Conservation (phyloP, 1,140 invertebrate species). For the Bombus superbus region DNA sequence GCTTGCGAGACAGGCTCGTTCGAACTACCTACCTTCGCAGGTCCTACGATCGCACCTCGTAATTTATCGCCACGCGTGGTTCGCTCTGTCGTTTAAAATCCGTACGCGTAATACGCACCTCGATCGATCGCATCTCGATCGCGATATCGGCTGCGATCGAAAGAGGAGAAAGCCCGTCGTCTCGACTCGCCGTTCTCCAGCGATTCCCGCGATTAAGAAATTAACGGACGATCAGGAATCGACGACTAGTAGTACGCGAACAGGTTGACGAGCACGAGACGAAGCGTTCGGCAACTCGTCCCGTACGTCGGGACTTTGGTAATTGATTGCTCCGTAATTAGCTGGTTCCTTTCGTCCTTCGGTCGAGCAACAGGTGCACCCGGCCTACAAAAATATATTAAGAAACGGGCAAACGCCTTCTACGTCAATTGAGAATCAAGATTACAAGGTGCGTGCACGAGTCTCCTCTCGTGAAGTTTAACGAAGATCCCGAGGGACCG, state of each 20-base stretch:
- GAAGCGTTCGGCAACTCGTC: conserved; percentile 12
- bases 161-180: not conserved
- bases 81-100: not conserved
- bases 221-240: conserved; percentile 51
- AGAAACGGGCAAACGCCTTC: conserved; percentile 44
- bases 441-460: conserved; percentile 45
- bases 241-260: conserved; percentile 23
- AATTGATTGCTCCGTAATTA: conserved; percentile 68
- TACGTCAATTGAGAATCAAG: conserved; percentile 33
- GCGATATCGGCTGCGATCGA: not conserved
- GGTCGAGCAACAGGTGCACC: conserved; percentile 62
- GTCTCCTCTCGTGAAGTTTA: not conserved
- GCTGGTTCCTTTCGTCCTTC: conserved; percentile 52
- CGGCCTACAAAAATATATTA: conserved; percentile 53
- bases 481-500: conserved; percentile 1
- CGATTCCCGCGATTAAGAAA: conserved; percentile 63
- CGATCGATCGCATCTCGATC: not conserved
- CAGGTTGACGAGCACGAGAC: not conserved
- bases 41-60: rapidly evolving
- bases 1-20: too few species aligned
- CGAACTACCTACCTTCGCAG: too few species aligned
- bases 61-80: too few species aligned
- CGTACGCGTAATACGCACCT: too few species aligned
- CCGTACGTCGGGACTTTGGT: conserved; percentile 37
- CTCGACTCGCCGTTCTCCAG: not conserved